Evolutionary conservation across 2,113 vertebrate genomes (phyloP).

Genomic region (Protobothrops flavoviridis): DNA sequence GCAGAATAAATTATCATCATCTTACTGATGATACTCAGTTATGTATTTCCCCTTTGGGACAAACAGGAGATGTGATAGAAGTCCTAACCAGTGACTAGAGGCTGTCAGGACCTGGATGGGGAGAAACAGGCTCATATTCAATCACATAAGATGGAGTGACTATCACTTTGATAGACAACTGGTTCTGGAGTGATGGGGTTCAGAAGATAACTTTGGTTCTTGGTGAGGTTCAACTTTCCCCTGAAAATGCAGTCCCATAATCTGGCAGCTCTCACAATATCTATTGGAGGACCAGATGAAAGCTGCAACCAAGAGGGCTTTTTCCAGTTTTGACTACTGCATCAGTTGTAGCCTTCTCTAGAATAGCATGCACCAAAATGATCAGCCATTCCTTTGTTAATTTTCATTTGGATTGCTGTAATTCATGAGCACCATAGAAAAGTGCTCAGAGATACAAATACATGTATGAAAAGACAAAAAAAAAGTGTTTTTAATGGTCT

Average conservation of each 20-base stretch:
- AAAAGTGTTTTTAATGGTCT: not conserved
- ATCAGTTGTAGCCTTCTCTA: not conserved
- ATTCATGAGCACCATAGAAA: not conserved
- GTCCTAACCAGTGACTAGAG: not conserved
- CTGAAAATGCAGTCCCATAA: not conserved
- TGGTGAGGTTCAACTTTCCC: not conserved
- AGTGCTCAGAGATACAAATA: not conserved
- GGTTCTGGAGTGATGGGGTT: not conserved
- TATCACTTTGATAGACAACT: not conserved
- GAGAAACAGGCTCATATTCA: not conserved
- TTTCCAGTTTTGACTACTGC: not conserved
- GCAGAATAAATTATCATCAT: not conserved
- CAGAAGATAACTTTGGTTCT: not conserved
- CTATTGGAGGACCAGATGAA: not conserved
- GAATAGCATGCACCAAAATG: not conserved
- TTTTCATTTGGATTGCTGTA: not conserved
- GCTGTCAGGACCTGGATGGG: not conserved
- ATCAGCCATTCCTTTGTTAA: not conserved
- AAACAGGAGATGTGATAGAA: not conserved
- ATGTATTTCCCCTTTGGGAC: not conserved
- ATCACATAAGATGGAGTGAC: not conserved
- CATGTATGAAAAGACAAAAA: not conserved
- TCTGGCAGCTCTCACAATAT: not conserved
- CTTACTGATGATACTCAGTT: not conserved
- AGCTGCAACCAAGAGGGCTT: not conserved